These are phyloP conservation scores for Bufo bufo DNA, from an alignment of 2,113 vertebrate species.

Conservation along the genomic window DNA sequence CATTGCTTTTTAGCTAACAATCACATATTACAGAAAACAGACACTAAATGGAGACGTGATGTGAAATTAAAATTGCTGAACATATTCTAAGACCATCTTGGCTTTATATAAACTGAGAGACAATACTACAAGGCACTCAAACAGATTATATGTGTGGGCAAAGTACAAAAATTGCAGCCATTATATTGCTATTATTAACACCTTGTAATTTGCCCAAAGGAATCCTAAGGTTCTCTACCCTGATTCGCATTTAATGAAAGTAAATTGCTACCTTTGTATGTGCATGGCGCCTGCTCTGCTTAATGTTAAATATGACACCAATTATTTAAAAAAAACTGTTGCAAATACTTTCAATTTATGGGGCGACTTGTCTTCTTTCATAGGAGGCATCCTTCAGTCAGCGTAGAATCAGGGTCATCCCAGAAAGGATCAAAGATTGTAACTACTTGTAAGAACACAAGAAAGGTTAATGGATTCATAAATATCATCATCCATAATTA, in stretches of 20 bases:
- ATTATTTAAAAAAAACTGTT: slow-evolving; percentile 84
- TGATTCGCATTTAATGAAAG: slow-evolving; percentile 97
- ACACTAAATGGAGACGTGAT: slow-evolving; percentile 75
- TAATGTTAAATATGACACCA: slow-evolving; percentile 86
- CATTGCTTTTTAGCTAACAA: slow-evolving; percentile 64
- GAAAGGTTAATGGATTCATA: slow-evolving; percentile 61
- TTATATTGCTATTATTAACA: slow-evolving; percentile 99
- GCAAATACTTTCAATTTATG: slow-evolving; percentile 75
- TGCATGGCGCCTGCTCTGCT: slow-evolving; percentile 95
- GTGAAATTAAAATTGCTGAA: slow-evolving; percentile 79
- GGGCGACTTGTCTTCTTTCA: slow-evolving; percentile 59
- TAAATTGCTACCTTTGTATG: slow-evolving; percentile 97
- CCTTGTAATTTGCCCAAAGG: slow-evolving; percentile 97
- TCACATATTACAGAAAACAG: slow-evolving; percentile 72
- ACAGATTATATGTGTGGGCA: slow-evolving; percentile 89
- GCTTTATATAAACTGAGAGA: slow-evolving; percentile 82
- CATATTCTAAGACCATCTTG: slow-evolving; percentile 76
- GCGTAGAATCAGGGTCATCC: slow-evolving; percentile 57
- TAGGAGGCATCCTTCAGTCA: slow-evolving; percentile 60
- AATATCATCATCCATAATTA: slow-evolving; percentile 51
- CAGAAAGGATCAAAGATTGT: slow-evolving; percentile 59
- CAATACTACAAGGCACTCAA: slow-evolving; percentile 83
- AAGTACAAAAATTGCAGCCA: slow-evolving; percentile 94
- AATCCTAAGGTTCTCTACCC: slow-evolving; percentile 95
- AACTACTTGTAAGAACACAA: slow-evolving; percentile 27